Base-by-base conservation (phyloP, 2,113 vertebrate genomes). In the Raja brachyura region DNA sequence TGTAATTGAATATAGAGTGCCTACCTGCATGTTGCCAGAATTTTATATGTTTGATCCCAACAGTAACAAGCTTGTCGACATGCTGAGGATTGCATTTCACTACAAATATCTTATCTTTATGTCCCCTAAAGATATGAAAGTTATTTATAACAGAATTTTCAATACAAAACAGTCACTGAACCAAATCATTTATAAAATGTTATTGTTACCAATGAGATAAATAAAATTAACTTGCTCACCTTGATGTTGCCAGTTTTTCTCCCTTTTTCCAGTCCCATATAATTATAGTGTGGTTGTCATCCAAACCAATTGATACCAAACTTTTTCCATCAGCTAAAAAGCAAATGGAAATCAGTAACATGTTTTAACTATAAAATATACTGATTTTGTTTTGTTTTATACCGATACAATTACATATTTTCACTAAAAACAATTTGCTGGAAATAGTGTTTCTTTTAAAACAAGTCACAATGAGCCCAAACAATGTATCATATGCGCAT, bases 11-110 rank as follows among this genome's bases (percentile, higher is more conserved):
- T 2, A 22, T 6, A 93, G 16, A 70, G 75, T 97, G 99, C 98
- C 98, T 97, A 99, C 98, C 98, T 97, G 98, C 97, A 95, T 99
- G 98, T 79, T 99, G 98, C 99, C 99, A 99, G 95, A 99, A 99
- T 95, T 98, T 98, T 95, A 99, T 99, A 95, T 99, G 98, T 76
- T 99, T 99, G 54, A 98, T 97, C 28, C 99, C 99, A 94, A 98
- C 98, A 0, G 99, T 99, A 93, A 99, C 97, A 93, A 99, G 95
- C 92, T 97, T 99, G 96, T 99, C 98, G 94, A 96, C 96, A 83
- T 98, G 97, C 94, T 99, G 98, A 0, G 98, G 98, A 93, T 99
- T 98, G 94, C 97, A 98, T 94, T 97, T 99, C 94, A 99, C 97
- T 94, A 99, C 98, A 93, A 99, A 99, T 95, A 99, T 97, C 94